Evolutionary conservation across 1,140 invertebrate genomes (phyloP), one percentile per base, ranked within the genome.

Genomic region (Theocolax elegans): DNA sequence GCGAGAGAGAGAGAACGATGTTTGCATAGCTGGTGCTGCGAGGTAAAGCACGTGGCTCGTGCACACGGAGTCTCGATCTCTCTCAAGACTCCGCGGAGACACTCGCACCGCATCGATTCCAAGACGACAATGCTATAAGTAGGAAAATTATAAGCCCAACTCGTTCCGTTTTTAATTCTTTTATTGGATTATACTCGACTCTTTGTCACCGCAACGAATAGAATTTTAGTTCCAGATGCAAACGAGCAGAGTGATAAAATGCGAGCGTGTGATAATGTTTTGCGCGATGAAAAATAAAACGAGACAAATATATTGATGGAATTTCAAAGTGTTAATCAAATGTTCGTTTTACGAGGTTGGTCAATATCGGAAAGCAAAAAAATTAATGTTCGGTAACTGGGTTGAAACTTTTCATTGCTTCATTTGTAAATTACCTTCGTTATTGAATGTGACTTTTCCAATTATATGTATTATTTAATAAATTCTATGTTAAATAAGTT

Each of bases 11-110:
- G 31, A 4, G 31, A 35, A 35, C n/a, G 29, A 17, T 15, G 2
- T 31, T 54, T 17, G 12, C 27, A 35, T 54, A 35, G 27, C 19
- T 9, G 51, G 29, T 56, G 53, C 31, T 19, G 21, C 53, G 31
- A 56, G 53, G 19, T 56, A 29, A 29, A 56, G 8, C 53, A 56
- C 53, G 53, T 56, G 53, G 29, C 9, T 38, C n/a, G 53, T 54
- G 21, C 53, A 12, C 8, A 56, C 1, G 23, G 12, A 35, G 29
- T 35, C 29, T 56, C 17, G 1, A 0, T 38, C 35, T 31, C 17
- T 56, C n/a, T 21, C 8, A 19, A 42, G 19, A 21, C 2, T 35
- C 27, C 29, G 17, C 8, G 35, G 21, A 13, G 35, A 3, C 15
- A 27, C 35, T 15, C 54, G 1, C 35, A 35, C 10, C 8, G 19